Conservation (phyloP, 2,113 vertebrate species). For the Melanerpes aurifrons region DNA sequence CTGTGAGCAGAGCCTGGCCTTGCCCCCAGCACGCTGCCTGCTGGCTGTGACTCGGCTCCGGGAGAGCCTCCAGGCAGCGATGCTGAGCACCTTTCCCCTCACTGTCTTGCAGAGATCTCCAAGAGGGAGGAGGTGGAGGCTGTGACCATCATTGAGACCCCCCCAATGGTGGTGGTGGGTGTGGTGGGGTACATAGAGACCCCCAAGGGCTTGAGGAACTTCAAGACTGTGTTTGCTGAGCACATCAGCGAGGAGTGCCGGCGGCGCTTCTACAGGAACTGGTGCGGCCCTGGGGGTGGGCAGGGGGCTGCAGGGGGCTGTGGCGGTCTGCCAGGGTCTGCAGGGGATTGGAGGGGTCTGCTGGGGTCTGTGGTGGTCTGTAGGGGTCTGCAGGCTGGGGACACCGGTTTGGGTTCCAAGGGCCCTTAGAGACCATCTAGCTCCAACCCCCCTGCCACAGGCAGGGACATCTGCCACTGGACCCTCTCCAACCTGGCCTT, state of each 20-base stretch:
- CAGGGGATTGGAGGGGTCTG: too few species aligned
- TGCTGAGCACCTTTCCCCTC: not conserved
- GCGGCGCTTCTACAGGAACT: conserved; percentile 85
- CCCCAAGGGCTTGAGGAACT: conserved; percentile 75
- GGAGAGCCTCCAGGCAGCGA: too few species aligned
- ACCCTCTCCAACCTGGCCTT: too few species aligned
- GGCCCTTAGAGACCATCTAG: too few species aligned
- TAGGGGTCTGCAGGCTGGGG: too few species aligned
- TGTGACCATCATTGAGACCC: conserved; percentile 82
- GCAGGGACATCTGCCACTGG: too few species aligned
- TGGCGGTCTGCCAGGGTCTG: too few species aligned
- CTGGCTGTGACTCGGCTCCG: not conserved
- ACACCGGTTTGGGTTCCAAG: too few species aligned
- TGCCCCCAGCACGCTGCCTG: not conserved
- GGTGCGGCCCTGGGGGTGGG: conserved; percentile 19
- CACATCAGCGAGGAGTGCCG: conserved; percentile 82
- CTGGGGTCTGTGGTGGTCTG: too few species aligned
- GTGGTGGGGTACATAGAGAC: conserved; percentile 83
- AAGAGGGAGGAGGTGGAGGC: conserved; percentile 85
- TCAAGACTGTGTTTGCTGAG: conserved; percentile 84
- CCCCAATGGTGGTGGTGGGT: conserved; percentile 79
- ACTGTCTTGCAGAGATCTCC: conserved; percentile 74
- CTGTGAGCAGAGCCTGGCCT: not conserved
- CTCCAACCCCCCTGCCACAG: too few species aligned
- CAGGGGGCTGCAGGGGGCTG: too few species aligned